Percentiles rank a stretch among this genome's conserved stretches.
Conservation (phyloP, 2,888 invertebrate species). For the Tachina fera region DNA sequence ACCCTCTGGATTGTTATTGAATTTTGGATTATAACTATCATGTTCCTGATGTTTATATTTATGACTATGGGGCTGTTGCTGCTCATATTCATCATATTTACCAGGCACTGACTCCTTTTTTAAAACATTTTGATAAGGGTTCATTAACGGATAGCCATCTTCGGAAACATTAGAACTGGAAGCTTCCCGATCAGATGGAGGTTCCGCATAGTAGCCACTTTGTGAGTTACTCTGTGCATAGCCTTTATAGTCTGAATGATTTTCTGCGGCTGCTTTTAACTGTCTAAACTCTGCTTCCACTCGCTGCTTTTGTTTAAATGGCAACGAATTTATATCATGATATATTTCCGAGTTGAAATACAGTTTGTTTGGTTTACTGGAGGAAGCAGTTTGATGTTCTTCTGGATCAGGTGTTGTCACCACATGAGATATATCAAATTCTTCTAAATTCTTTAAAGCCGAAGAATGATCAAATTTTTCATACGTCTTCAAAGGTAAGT, state of each 20-base stretch:
- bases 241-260: slow-evolving; percentile 78
- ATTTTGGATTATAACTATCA: slow-evolving; percentile 82
- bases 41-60: slow-evolving; percentile 74
- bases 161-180: slow-evolving; percentile 72
- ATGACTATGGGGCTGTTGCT: slow-evolving; percentile 72
- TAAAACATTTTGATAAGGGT: slow-evolving; percentile 80
- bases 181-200: slow-evolving; percentile 70
- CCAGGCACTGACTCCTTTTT: slow-evolving; percentile 78
- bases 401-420: slow-evolving; percentile 75
- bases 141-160: slow-evolving; percentile 79
- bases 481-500: slow-evolving; percentile 75
- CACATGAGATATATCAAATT: slow-evolving; percentile 81
- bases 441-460: slow-evolving; percentile 81
- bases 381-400: slow-evolving; percentile 66
- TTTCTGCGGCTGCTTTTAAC: slow-evolving; percentile 72
- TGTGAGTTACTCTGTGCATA: slow-evolving; percentile 69
- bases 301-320: slow-evolving; percentile 78
- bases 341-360: slow-evolving; percentile 82
- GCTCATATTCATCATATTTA: slow-evolving; percentile 76
- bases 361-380: slow-evolving; percentile 77
- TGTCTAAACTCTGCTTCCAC: slow-evolving; percentile 73
- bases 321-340: slow-evolving; percentile 82
- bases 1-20: slow-evolving; percentile 82
- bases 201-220: slow-evolving; percentile 79
- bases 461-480: slow-evolving; percentile 82